Percentiles rank a stretch among this genome's conserved stretches.
Conservation (phyloP, 2,888 invertebrate genomes). For the Dasypolia templi region DNA sequence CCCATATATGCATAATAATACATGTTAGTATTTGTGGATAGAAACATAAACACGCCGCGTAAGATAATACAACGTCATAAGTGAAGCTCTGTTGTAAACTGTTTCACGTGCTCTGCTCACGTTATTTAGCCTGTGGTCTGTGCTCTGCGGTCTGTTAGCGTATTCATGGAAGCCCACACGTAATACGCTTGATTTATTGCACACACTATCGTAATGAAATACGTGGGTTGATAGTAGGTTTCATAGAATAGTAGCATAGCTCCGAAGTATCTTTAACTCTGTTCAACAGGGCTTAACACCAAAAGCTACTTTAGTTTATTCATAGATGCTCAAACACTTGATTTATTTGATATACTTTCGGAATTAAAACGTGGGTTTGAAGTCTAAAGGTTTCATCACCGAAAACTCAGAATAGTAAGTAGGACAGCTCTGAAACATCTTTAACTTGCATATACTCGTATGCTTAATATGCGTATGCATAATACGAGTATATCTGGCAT, state of each 20-base stretch:
- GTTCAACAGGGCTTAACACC: not conserved
- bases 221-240: slow-evolving; percentile 2
- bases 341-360: not conserved
- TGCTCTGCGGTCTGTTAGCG: not conserved
- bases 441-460: too few species aligned
- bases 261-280: not conserved
- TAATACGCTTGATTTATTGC: slow-evolving; percentile 17
- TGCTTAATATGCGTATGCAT: too few species aligned
- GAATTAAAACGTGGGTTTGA: not conserved
- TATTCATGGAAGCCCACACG: slow-evolving; percentile 2
- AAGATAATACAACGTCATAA: not conserved
- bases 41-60: not conserved
- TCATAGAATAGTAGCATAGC: not conserved
- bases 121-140: not conserved
- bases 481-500: not conserved
- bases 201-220: slow-evolving; percentile 5
- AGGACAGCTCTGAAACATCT: not conserved
- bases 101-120: not conserved
- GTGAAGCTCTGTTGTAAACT: not conserved
- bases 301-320: not conserved
- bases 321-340: not conserved
- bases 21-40: too few species aligned
- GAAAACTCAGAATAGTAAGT: not conserved
- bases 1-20: too few species aligned
- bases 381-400: not conserved